These are phyloP conservation scores for Gasterosteus nipponicus DNA, from an alignment of 2,113 vertebrate genomes.

Conservation along the genomic window DNA sequence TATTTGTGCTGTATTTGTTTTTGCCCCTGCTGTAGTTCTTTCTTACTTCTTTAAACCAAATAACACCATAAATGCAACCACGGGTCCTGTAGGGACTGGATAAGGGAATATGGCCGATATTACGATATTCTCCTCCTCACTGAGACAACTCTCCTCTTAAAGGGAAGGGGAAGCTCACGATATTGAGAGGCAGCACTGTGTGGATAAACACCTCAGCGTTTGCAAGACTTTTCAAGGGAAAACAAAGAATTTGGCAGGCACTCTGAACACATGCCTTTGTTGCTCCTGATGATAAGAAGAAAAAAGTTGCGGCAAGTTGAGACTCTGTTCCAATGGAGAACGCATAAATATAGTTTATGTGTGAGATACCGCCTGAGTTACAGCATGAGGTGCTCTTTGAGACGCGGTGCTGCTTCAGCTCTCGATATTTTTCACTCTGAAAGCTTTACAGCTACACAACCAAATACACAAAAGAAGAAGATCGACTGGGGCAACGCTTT, in stretches of 20 bases:
- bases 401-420: constrained; percentile 71
- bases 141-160: constrained; percentile 32
- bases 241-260: neutral
- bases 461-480: constrained; percentile 82
- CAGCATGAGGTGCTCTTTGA: constrained; percentile 45
- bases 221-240: neutral
- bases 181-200: constrained; percentile 48
- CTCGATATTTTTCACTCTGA: constrained; percentile 63
- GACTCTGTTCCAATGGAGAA: constrained; percentile 12
- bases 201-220: constrained; percentile 28
- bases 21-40: constrained; percentile 60
- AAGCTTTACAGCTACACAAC: constrained; percentile 91
- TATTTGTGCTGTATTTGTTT: constrained; percentile 42
- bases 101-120: constrained; percentile 39
- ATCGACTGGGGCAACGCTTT: constrained; percentile 61
- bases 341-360: constrained; percentile 24
- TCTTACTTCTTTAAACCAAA: constrained; percentile 77
- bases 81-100: constrained; percentile 44
- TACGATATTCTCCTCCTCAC: constrained; percentile 43
- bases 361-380: constrained; percentile 14
- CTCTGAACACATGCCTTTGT: constrained; percentile 30
- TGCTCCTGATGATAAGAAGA: constrained; percentile 24
- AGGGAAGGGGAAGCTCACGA: constrained; percentile 17
- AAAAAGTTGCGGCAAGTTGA: neutral
- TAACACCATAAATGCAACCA: constrained; percentile 71